These are phyloP conservation scores for Gymnogyps californianus DNA, from an alignment of 2,113 vertebrate species.

Conservation along the genomic window DNA sequence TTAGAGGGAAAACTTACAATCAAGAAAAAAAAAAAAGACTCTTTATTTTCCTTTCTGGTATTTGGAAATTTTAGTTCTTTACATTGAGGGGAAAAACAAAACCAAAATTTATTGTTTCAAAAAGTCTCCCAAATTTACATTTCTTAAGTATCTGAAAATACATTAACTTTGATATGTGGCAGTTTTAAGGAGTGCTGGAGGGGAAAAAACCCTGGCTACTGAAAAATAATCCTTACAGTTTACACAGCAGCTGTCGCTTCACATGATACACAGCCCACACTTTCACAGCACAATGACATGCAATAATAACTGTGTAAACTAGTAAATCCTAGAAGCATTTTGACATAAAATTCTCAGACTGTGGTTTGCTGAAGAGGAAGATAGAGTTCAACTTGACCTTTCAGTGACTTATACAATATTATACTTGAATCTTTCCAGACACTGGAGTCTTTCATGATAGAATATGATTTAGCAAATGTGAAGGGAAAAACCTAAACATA, in stretches of 20 bases:
- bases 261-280: neutral
- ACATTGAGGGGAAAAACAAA: accelerated
- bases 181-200: neutral
- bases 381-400: neutral
- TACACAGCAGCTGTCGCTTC: neutral
- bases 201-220: neutral
- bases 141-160: neutral
- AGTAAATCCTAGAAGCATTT: neutral
- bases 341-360: neutral
- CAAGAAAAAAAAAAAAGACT: neutral
- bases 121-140: neutral
- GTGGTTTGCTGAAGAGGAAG: neutral
- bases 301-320: neutral
- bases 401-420: neutral
- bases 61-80: neutral
- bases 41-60: neutral
- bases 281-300: neutral
- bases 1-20: neutral
- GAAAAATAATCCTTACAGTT: neutral
- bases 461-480: neutral
- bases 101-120: neutral
- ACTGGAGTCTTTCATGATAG: neutral
- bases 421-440: neutral
- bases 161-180: neutral
- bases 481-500: neutral